Conservation (phyloP, 2,888 invertebrate genomes). For the Phalangium opilio region DNA sequence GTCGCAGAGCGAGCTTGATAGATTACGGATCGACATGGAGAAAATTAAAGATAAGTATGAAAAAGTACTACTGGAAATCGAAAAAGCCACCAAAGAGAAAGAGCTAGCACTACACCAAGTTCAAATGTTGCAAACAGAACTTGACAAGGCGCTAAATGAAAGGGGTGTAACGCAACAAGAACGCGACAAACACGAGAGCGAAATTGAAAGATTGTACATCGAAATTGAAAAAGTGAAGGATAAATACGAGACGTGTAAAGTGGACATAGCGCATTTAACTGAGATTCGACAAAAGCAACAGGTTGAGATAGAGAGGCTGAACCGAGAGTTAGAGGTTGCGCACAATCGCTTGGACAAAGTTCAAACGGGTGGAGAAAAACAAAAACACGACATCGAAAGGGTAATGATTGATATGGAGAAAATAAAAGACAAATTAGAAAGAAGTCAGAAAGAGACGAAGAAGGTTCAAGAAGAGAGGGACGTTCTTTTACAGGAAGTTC, state of each 20-base stretch:
- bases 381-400: constrained; percentile 31
- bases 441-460: constrained; percentile 20
- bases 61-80: constrained; percentile 14
- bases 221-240: constrained; percentile 21
- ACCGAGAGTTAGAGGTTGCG: constrained; percentile 21
- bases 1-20: constrained; percentile 21
- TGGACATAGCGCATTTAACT: constrained; percentile 18
- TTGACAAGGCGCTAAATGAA: constrained; percentile 12
- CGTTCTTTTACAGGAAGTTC: constrained; percentile 49
- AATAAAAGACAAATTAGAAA: constrained; percentile 28
- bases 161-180: constrained; percentile 12
- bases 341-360: constrained; percentile 66
- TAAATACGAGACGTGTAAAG: constrained; percentile 17
- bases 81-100: constrained; percentile 14
- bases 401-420: constrained; percentile 53
- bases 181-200: constrained; percentile 13
- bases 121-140: constrained; percentile 12
- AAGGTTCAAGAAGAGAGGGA: constrained; percentile 20
- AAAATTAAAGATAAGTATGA: constrained; percentile 18
- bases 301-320: constrained; percentile 36
- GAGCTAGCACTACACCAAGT: constrained; percentile 11
- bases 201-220: constrained; percentile 18
- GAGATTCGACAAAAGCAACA: constrained; percentile 19
- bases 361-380: constrained; percentile 18
- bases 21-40: constrained; percentile 20